Conservation (phyloP, 2,113 vertebrate species). For the Loxodonta africana region DNA sequence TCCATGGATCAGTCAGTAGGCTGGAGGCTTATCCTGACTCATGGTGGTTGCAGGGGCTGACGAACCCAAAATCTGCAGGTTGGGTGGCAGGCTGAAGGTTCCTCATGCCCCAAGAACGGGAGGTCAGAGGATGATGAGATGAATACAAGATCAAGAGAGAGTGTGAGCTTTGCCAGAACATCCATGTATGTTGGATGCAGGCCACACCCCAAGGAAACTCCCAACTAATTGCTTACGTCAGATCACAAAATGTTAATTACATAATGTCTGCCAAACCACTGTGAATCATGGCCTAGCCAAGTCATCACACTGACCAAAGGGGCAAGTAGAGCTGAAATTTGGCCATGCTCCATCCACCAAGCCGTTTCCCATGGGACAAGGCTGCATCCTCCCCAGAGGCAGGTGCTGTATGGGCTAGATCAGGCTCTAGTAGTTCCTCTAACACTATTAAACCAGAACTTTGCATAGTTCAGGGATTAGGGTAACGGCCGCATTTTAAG, state of each 20-base stretch:
- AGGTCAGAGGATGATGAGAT: too few species aligned
- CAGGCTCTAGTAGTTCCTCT: neutral
- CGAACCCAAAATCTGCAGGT: neutral
- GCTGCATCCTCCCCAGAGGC: neutral
- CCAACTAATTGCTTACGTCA: neutral
- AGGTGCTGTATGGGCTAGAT: neutral
- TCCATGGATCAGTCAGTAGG: neutral
- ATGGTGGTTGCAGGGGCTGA: neutral
- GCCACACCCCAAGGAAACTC: neutral
- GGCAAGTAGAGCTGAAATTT: neutral
- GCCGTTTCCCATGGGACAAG: neutral
- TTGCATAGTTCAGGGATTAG: neutral
- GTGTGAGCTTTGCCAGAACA: neutral
- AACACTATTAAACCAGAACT: neutral
- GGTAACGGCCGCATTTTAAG: neutral
- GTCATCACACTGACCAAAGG: neutral
- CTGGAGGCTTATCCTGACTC: neutral
- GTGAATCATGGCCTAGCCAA: neutral
- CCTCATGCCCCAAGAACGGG: too few species aligned
- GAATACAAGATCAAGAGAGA: neutral
- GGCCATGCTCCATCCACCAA: neutral
- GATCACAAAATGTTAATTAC: neutral
- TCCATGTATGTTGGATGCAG: neutral
- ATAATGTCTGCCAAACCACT: neutral
- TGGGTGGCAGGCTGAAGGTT: neutral